These are phyloP conservation scores for Philereme vetulata DNA, from an alignment of 2,888 invertebrate species.

Conservation along the genomic window DNA sequence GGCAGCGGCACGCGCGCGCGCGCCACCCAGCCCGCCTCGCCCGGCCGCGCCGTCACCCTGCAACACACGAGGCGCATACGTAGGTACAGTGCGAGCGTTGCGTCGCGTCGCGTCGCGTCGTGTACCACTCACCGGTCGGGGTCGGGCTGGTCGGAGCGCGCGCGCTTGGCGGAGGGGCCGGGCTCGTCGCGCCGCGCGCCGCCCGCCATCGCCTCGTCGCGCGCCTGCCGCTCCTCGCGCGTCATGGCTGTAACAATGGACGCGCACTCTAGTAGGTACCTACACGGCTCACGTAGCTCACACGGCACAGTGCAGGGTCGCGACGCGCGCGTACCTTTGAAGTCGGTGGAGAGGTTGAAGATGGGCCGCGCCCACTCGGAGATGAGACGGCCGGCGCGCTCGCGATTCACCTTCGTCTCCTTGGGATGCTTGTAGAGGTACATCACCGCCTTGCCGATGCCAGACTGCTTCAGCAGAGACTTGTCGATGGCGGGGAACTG, in stretches of 20 bases:
- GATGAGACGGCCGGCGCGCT: constrained; percentile 95
- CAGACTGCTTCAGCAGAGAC: constrained; percentile 95
- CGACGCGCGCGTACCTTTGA: constrained; percentile 54
- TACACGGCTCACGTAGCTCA: no score
- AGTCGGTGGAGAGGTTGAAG: constrained; percentile 90
- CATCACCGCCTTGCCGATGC: constrained; percentile 99
- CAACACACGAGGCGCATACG: constrained; percentile 14
- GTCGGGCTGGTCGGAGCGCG: constrained; percentile 48
- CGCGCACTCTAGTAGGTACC: neutral
- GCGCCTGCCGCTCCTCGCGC: constrained; percentile 96
- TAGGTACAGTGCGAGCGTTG: neutral
- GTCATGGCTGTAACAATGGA: constrained; percentile 86
- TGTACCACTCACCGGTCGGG: constrained; percentile 14
- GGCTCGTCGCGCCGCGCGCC: constrained; percentile 78
- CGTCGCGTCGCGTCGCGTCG: neutral
- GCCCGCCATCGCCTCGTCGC: constrained; percentile 84
- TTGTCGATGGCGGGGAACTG: constrained; percentile 96
- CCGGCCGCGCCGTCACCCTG: constrained; percentile 89
- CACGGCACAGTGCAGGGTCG: neutral
- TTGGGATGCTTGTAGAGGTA: constrained; percentile 99
- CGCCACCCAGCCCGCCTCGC: constrained; percentile 97
- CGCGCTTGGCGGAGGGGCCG: constrained; percentile 85
- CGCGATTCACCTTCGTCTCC: constrained; percentile 96
- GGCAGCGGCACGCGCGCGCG: constrained; percentile 97
- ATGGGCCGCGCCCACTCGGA: constrained; percentile 99